A percentile compares a stretch with the other conserved stretches of the same genome.
phyloP scores from a whole-genome alignment of 2,797 vertebrate genomes.

The Melanotaenia nigrans region DNA sequence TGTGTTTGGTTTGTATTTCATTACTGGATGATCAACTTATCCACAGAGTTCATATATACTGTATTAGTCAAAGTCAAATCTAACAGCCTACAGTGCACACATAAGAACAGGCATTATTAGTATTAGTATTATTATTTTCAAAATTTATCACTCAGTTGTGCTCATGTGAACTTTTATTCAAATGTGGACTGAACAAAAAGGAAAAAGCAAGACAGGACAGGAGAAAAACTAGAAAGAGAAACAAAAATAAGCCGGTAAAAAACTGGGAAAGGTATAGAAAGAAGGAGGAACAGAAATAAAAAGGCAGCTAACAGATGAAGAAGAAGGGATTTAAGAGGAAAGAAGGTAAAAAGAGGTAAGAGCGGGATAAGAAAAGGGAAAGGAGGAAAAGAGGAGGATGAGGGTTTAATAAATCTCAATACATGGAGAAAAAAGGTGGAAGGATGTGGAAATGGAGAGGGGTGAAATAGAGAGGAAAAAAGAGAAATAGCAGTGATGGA shows the following conservation, averaged over 20 bases:
- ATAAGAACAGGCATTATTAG: not conserved
- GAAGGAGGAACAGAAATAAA: not conserved
- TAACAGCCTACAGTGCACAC: not conserved
- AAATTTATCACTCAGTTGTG: too few relatives aligned
- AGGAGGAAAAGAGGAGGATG: constrained; percentile 10
- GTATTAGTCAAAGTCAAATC: not conserved
- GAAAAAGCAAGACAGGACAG: too few relatives aligned
- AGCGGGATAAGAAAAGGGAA: constrained; percentile 5
- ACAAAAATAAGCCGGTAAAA: not conserved
- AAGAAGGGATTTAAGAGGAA: not conserved
- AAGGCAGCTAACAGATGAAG: not conserved
- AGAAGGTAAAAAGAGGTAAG: not conserved
- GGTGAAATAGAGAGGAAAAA: constrained; percentile 9
- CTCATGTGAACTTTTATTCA: too few relatives aligned
- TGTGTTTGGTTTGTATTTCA: not conserved
- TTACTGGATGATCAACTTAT: not conserved
- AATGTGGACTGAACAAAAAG: too few relatives aligned
- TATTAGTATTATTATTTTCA: too few relatives aligned
- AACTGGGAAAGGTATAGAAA: not conserved
- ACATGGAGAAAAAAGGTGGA: not conserved
- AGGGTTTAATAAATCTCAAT: not conserved
- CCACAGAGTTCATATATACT: too few relatives aligned
- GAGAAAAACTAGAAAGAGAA: not conserved
- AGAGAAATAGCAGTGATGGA: not conserved
- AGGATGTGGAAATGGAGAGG: constrained; percentile 6